These are phyloP conservation scores for Siderastrea radians DNA, from an alignment of 92 coral and sea anemone genomes.

Conservation along the genomic window DNA sequence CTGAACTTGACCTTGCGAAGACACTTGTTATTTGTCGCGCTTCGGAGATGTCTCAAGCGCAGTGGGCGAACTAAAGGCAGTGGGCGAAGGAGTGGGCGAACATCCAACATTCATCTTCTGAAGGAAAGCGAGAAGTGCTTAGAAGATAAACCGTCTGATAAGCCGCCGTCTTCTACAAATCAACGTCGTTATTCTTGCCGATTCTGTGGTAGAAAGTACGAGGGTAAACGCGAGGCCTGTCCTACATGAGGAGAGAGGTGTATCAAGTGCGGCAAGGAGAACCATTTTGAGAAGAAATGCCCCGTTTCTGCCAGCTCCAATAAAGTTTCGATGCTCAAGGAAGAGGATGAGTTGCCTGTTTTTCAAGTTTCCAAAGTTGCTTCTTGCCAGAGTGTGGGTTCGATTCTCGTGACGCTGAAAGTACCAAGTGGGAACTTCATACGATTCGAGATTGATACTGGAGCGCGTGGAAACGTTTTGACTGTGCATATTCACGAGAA, in stretches of 20 bases:
- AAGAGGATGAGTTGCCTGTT: constrained; percentile 15
- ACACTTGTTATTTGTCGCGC: neutral
- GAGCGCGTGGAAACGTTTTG: neutral
- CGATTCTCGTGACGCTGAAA: no score
- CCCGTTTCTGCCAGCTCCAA: neutral
- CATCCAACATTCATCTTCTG: neutral
- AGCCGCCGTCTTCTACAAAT: neutral
- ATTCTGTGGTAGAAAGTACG: no score
- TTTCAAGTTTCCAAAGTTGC: neutral
- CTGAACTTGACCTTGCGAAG: neutral
- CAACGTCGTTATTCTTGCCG: neutral
- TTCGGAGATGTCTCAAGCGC: no score
- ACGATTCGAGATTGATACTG: no score
- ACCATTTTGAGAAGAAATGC: no score
- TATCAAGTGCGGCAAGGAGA: no score
- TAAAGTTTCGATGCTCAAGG: neutral
- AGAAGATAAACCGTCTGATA: neutral
- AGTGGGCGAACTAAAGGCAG: neutral
- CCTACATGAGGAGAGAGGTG: no score
- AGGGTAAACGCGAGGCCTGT: no score
- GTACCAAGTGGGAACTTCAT: neutral
- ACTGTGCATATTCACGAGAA: constrained; percentile 8
- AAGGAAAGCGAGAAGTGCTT: neutral
- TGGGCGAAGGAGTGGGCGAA: no score
- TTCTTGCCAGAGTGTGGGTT: neutral